These are phyloP conservation scores for Tetranychus urticae DNA, from an alignment of 1,140 invertebrate genomes.

Conservation along the genomic window DNA sequence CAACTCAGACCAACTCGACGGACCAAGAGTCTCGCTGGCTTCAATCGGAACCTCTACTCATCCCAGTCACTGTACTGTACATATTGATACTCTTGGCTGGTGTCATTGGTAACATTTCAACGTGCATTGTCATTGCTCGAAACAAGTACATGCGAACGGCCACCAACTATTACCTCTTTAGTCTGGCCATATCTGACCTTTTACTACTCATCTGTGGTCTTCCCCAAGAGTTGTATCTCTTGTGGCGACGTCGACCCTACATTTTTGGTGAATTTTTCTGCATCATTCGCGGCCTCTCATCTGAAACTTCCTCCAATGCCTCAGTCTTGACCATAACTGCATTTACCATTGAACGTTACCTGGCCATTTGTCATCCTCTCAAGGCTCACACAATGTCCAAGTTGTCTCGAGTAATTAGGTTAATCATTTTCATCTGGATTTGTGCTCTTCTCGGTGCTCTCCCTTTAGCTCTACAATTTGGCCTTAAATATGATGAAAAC, in stretches of 20 bases:
- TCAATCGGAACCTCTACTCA: slow-evolving; percentile 6
- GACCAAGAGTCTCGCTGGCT: not conserved
- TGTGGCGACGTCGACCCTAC: slow-evolving; percentile 67
- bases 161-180: slow-evolving; percentile 35
- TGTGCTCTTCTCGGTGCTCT: slow-evolving; percentile 31
- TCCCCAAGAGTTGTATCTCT: slow-evolving; percentile 24
- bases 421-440: slow-evolving; percentile 33
- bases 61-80: slow-evolving; percentile 21
- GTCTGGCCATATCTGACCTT: slow-evolving; percentile 31
- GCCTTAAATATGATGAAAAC: slow-evolving; percentile 7
- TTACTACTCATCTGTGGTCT: slow-evolving; percentile 29
- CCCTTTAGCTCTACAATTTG: slow-evolving; percentile 31
- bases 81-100: slow-evolving; percentile 21
- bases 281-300: slow-evolving; percentile 37
- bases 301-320: slow-evolving; percentile 74
- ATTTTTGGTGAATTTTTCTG: slow-evolving; percentile 62
- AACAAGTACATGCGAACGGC: slow-evolving; percentile 24
- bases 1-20: not conserved
- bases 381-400: slow-evolving; percentile 58
- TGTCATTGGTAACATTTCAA: slow-evolving; percentile 25
- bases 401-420: slow-evolving; percentile 30
- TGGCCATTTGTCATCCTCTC: slow-evolving; percentile 85
- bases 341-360: slow-evolving; percentile 80
- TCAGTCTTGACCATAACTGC: slow-evolving; percentile 66
- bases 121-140: slow-evolving; percentile 26